A percentile compares a stretch with the other conserved stretches of the same genome.
These are phyloP conservation scores for Liparis tanakae DNA, from an alignment of 2,797 vertebrate genomes.

Conservation along the genomic window DNA sequence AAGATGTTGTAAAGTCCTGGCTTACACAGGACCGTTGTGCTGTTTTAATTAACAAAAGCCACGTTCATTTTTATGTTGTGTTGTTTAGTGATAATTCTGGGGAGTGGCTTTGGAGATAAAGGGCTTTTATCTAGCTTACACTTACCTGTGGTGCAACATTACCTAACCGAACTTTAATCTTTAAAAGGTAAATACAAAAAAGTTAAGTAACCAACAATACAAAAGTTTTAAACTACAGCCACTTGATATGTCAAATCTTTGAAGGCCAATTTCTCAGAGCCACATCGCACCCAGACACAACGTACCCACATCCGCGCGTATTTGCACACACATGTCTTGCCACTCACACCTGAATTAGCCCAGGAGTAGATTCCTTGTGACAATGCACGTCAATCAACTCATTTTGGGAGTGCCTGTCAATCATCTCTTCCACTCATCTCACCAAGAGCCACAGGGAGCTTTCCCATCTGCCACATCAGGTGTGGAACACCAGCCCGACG, in stretches of 20 bases:
- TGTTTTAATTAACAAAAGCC: background rate
- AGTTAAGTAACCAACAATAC: background rate
- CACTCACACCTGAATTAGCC: constrained; percentile 66
- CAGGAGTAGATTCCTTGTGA: constrained; percentile 69
- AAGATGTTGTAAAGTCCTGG: too few species aligned
- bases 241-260: background rate
- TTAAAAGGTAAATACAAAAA: background rate
- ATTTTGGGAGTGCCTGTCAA: constrained; percentile 76
- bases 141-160: background rate
- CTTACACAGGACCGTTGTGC: too few species aligned
- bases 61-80: background rate
- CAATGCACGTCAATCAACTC: constrained; percentile 75
- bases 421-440: constrained; percentile 60
- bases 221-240: background rate
- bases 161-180: background rate
- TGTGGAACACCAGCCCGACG: constrained; percentile 54
- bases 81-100: background rate
- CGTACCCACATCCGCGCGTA: constrained; percentile 14
- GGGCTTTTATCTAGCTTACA: background rate
- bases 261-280: constrained; percentile 10
- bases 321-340: constrained; percentile 43
- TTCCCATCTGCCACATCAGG: constrained; percentile 73
- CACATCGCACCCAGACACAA: constrained; percentile 4
- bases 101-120: background rate
- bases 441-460: constrained; percentile 71